Evolutionary conservation across 1,140 invertebrate species (phyloP).

Genomic region (roundworm (Caenorhabditis elegans)): DNA sequence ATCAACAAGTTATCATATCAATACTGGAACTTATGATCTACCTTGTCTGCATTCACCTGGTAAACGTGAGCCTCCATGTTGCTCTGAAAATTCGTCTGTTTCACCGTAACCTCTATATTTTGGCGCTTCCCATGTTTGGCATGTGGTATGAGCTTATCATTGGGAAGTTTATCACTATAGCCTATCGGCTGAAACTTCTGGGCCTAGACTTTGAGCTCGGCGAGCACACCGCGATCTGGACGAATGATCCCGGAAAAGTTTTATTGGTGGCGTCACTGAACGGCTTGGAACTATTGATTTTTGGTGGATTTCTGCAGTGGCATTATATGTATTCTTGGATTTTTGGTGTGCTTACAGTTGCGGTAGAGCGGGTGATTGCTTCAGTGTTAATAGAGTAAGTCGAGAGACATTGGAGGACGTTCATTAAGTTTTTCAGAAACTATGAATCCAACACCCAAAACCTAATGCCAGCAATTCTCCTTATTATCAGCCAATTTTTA

Average conservation of each 20-base stretch:
- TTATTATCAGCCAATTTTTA: too few relatives aligned
- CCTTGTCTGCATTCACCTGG: background rate
- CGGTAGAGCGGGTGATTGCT: background rate
- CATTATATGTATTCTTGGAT: background rate
- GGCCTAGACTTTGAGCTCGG: too few relatives aligned
- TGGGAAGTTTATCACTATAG: background rate
- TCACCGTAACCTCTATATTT: background rate
- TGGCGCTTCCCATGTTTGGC: background rate
- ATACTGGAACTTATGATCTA: background rate
- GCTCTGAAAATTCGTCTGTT: background rate
- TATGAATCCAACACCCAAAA: too few relatives aligned
- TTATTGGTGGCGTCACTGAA: background rate
- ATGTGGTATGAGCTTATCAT: conserved; percentile 5
- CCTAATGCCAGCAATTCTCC: too few relatives aligned
- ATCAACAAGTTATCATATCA: background rate
- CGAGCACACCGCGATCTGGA: too few relatives aligned
- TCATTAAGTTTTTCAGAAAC: too few relatives aligned
- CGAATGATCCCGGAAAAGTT: background rate
- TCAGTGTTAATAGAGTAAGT: background rate
- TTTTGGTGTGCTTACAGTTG: background rate
- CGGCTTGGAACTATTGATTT: background rate
- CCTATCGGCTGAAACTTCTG: background rate
- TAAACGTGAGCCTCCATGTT: background rate
- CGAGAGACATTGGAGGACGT: background rate
- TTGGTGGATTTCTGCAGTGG: background rate